phyloP scores from a whole-genome alignment of 2,888 invertebrate genomes.

The Alviniconcha strummeri region DNA sequence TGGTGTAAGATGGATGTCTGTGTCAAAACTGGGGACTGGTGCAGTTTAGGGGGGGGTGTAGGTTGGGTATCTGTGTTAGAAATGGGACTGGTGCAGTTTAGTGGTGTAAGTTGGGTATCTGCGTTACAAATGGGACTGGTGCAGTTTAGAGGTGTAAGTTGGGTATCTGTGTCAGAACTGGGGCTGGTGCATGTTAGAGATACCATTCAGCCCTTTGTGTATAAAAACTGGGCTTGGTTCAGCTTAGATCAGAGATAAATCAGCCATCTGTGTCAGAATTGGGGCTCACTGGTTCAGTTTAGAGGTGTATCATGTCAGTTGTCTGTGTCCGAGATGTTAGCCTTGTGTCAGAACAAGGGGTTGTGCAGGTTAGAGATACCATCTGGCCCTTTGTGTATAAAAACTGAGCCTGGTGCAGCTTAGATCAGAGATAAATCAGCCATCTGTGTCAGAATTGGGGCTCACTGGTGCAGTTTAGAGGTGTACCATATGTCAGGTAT shows the following conservation, averaged over 20 bases:
- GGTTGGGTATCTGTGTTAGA: too few species aligned
- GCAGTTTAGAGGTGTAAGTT: conserved; percentile 95
- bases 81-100: conserved; percentile 90
- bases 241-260: conserved; percentile 93
- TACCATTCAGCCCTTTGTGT: conserved; percentile 79
- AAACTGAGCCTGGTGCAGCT: conserved; percentile 81
- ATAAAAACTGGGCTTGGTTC: conserved; percentile 67
- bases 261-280: too few species aligned
- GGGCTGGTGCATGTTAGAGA: conserved; percentile 94
- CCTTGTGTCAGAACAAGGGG: conserved; percentile 76
- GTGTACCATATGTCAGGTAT: conserved; percentile 80
- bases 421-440: conserved; percentile 86
- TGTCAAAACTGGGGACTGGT: too few species aligned
- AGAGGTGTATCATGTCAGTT: conserved; percentile 85
- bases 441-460: conserved; percentile 74
- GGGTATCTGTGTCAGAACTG: too few species aligned
- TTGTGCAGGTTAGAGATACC: conserved; percentile 93
- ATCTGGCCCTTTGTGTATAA: too few species aligned
- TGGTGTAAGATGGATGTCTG: conserved; percentile 88
- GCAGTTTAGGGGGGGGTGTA: conserved; percentile 87
- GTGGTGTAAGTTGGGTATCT: conserved; percentile 84
- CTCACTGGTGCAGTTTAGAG: conserved; percentile 90
- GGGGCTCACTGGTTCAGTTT: conserved; percentile 89
- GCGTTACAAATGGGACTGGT: conserved; percentile 79
- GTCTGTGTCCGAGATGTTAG: too few species aligned